These are phyloP conservation scores for Metacarcinus magister DNA, from an alignment of 2,888 invertebrate genomes.

Conservation along the genomic window DNA sequence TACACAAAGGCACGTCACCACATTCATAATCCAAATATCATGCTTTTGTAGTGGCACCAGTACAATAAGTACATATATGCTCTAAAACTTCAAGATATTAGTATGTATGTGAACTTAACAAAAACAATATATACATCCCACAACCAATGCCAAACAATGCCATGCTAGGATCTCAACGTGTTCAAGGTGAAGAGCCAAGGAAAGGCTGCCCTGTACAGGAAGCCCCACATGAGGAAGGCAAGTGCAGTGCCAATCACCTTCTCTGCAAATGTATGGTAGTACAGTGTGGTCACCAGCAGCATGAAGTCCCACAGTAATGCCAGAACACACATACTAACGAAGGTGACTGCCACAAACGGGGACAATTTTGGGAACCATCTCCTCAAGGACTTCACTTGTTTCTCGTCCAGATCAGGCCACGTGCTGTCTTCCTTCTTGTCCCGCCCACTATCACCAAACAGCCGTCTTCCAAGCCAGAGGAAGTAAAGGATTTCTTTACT, in stretches of 20 bases:
- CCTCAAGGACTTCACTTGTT: neutral
- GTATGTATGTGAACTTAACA: conserved; percentile 1
- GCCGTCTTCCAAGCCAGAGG: conserved; percentile 64
- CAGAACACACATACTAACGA: conserved; percentile 60
- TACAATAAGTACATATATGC: neutral
- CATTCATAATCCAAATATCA: neutral
- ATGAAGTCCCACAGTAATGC: conserved; percentile 79
- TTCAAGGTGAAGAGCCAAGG: neutral
- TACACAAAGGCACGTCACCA: neutral
- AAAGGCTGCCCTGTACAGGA: conserved; percentile 60
- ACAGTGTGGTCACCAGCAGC: conserved; percentile 79
- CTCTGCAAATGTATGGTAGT: conserved; percentile 80
- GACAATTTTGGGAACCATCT: conserved; percentile 41
- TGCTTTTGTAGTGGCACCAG: neutral
- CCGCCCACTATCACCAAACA: neutral
- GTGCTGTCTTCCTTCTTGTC: neutral
- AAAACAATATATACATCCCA: neutral
- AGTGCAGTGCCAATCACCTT: conserved; percentile 74
- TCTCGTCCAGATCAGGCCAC: neutral
- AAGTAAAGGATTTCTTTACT: conserved; percentile 74
- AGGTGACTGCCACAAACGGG: conserved; percentile 57
- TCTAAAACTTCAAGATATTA: neutral
- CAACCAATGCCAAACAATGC: neutral
- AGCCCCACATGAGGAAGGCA: conserved; percentile 69
- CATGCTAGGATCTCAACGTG: neutral